Conservation (phyloP, 30 jellyfish, hydroid and myxozoan species). For the Turritopsis rubra region DNA sequence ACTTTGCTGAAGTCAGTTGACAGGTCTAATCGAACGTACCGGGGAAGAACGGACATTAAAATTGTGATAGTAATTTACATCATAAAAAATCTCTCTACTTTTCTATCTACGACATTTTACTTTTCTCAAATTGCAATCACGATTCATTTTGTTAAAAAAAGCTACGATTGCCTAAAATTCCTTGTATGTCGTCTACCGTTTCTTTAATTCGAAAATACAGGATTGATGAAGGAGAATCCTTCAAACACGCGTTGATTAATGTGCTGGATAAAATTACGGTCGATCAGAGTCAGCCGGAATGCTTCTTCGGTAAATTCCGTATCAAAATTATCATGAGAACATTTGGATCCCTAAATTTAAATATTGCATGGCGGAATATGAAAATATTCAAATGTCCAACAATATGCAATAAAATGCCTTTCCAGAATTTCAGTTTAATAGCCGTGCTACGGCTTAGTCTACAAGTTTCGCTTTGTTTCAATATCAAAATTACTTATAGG, state of each 20-base stretch:
- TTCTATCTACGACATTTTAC: neutral
- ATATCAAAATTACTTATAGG: too few species aligned
- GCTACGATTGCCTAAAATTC: neutral
- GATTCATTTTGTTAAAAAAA: neutral
- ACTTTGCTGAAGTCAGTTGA: neutral
- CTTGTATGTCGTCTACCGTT: neutral
- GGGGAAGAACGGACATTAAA: neutral
- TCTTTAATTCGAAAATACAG: slow-evolving; percentile 18
- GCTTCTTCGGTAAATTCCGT: slow-evolving; percentile 97
- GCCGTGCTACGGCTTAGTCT: too few species aligned
- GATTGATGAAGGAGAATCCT: slow-evolving; percentile 80
- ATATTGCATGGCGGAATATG: neutral
- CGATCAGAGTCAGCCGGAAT: slow-evolving; percentile 88
- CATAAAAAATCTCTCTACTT: neutral
- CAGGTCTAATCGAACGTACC: neutral
- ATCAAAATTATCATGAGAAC: slow-evolving; percentile 89
- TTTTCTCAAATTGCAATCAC: neutral
- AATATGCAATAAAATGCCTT: too few species aligned
- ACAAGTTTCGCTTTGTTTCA: too few species aligned
- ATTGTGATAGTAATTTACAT: neutral
- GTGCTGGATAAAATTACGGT: slow-evolving; percentile 75
- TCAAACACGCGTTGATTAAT: slow-evolving; percentile 90
- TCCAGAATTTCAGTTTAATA: too few species aligned
- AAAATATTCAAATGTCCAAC: too few species aligned
- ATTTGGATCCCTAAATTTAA: slow-evolving; percentile 62